These are phyloP conservation scores for Protonibea diacanthus DNA, from an alignment of 2,797 vertebrate species.

Conservation along the genomic window DNA sequence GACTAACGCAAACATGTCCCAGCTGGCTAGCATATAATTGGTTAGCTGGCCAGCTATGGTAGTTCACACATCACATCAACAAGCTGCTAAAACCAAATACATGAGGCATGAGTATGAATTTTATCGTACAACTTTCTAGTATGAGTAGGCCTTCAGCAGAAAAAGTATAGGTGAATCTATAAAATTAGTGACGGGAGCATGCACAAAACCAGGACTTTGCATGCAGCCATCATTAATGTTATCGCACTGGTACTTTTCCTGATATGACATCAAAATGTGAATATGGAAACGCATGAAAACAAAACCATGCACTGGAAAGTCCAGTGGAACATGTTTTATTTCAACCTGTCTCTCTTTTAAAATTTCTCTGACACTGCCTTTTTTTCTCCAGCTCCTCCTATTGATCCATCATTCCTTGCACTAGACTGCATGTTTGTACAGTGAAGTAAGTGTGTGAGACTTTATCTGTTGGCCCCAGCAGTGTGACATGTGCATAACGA, in stretches of 20 bases:
- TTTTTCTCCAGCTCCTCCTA: background rate
- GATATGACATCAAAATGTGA: background rate
- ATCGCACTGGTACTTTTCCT: background rate
- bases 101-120: background rate
- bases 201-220: background rate
- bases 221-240: background rate
- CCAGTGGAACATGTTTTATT: background rate
- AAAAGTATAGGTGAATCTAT: background rate
- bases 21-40: too few relatives aligned
- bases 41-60: background rate
- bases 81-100: background rate
- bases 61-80: background rate
- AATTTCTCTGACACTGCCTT: background rate
- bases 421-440: background rate
- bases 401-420: background rate
- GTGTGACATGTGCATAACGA: constrained; percentile 29
- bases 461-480: constrained; percentile 32
- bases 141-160: background rate
- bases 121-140: background rate
- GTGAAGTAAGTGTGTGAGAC: constrained; percentile 8
- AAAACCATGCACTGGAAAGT: background rate
- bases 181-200: background rate
- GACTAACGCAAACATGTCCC: background rate
- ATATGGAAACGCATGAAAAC: background rate
- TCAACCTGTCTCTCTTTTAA: background rate